phyloP scores from a whole-genome alignment of 2,113 vertebrate species.

The Pipra filicauda region DNA sequence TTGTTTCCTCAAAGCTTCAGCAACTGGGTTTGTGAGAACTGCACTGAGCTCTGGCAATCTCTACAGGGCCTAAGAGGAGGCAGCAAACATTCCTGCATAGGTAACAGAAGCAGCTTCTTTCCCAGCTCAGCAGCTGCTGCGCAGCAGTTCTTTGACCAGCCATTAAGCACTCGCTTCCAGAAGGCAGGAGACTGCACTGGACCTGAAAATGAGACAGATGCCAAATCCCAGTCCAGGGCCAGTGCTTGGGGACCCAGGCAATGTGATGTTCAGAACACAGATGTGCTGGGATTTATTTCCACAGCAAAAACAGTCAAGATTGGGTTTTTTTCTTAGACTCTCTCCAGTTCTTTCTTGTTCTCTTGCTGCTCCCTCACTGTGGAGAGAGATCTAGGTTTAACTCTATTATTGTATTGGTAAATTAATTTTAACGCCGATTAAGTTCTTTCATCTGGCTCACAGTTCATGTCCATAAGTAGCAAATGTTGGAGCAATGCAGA shows the following conservation, averaged over 20 bases:
- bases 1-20: background rate
- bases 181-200: background rate
- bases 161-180: background rate
- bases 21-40: background rate
- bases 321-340: background rate
- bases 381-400: background rate
- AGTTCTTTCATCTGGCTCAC: background rate
- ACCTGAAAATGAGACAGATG: background rate
- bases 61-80: background rate
- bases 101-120: constrained; percentile 9
- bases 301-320: background rate
- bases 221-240: background rate
- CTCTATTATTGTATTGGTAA: background rate
- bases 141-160: background rate
- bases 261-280: background rate
- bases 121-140: background rate
- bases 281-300: background rate
- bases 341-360: background rate
- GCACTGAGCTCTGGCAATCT: background rate
- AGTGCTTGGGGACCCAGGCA: background rate
- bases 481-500: background rate
- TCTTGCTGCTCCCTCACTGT: background rate
- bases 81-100: background rate
- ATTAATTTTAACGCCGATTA: background rate
- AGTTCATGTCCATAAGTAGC: background rate